A percentile compares a stretch with the other conserved stretches of the same genome.
Conservation (phyloP, 2,888 invertebrate genomes). For the Caenorhabditis sp. region DNA sequence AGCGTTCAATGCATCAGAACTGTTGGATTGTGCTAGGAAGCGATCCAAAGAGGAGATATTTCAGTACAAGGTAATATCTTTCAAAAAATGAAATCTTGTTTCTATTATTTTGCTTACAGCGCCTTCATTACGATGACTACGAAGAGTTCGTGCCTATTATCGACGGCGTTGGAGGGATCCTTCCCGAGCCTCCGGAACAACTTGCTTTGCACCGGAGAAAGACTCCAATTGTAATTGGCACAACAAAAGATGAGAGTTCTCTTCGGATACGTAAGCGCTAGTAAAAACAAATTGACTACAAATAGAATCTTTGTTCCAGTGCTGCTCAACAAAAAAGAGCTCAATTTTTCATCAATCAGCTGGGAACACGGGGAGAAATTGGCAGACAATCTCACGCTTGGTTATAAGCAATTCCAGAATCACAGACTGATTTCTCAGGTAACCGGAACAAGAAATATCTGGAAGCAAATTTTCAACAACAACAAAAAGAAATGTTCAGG, state of each 20-base stretch:
- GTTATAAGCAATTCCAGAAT: slow-evolving; percentile 80
- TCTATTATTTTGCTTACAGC: slow-evolving; percentile 38
- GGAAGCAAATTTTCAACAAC: too few relatives aligned
- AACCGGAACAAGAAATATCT: too few relatives aligned
- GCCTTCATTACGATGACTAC: slow-evolving; percentile 79
- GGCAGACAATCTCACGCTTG: slow-evolving; percentile 79
- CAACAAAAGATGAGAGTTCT: slow-evolving; percentile 82
- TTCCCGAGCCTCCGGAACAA: slow-evolving; percentile 80
- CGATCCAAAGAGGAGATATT: slow-evolving; percentile 80
- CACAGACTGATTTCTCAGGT: slow-evolving; percentile 79
- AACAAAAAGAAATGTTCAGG: too few relatives aligned
- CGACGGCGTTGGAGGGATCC: slow-evolving; percentile 80
- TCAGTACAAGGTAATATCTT: slow-evolving; percentile 71
- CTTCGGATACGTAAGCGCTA: slow-evolving; percentile 79
- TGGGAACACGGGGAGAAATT: slow-evolving; percentile 74
- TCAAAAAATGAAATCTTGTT: not conserved
- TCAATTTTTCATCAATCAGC: slow-evolving; percentile 78
- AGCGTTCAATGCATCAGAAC: slow-evolving; percentile 81
- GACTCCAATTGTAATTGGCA: slow-evolving; percentile 81
- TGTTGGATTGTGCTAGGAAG: slow-evolving; percentile 81
- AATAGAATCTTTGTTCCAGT: slow-evolving; percentile 68
- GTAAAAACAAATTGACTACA: not conserved
- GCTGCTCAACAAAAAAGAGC: slow-evolving; percentile 79
- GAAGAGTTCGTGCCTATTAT: slow-evolving; percentile 82
- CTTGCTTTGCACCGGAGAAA: slow-evolving; percentile 75